Evolutionary conservation across 2,113 vertebrate species (phyloP), one percentile per base, ranked within the genome.

Genomic region (Corythaeola cristata): DNA sequence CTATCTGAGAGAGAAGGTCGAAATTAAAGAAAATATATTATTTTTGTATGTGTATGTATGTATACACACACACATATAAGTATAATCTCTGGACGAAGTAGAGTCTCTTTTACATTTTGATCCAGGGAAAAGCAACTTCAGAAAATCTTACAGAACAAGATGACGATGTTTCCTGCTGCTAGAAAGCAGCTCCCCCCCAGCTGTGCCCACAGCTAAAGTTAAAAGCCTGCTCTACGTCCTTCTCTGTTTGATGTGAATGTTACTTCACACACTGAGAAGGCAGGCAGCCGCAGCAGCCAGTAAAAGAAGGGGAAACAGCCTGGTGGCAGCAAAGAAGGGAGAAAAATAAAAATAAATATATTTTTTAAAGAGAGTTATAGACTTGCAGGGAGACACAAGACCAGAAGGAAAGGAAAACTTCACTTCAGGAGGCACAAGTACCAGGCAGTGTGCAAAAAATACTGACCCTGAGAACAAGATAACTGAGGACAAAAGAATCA

Each of bases 171-270:
- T 85, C 63, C 37, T 41, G 66, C 62, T 64, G 68, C 50, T 60
- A 81, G 67, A 72, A 90, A 82, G 37, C 67, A 68, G 81, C 77
- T 93, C 52, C 55, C 68, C 79, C 53, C 69, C 16, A 84, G 58
- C 88, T 83, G 88, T 96, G 95, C 81, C 85, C 68, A 74, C 49
- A 35, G 63, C 35, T 86, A 88, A 89, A 98, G 97, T 95, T 93
- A 91, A 88, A 92, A 96, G 74, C 66, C 55, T 89, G 60, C 79
- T 91, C 85, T 47, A 28, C 88, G 79, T 89, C 87, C 64, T 69
- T 63, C 92, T 95, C 55, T 92, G 56, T 96, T 91, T 97, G 91
- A 96, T 89, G 72, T 84, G 80, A 95, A 62, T 47, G 50, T 83
- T 97, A 50, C 75, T 85, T 94, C 96, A 85, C 93, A 72, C n/a